phyloP scores from a whole-genome alignment of 2,113 vertebrate genomes.

The Ascaphus truei region DNA sequence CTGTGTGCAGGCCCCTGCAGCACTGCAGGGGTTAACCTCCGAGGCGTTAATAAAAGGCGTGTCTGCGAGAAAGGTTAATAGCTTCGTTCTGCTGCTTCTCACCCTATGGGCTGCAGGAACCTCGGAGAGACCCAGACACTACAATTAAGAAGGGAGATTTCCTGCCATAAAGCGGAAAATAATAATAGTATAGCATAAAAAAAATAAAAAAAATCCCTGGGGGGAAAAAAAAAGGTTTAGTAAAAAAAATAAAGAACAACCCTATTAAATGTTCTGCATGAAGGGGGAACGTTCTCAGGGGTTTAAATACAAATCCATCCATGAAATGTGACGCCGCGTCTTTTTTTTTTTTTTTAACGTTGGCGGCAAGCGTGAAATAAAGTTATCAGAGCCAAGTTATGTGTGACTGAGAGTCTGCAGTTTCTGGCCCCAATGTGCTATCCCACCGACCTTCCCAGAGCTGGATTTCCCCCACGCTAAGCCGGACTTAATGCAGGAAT shows the following conservation, averaged over 20 bases:
- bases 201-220: too few species aligned
- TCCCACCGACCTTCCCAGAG: neutral
- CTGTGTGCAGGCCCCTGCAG: too few species aligned
- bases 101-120: neutral
- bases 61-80: too few species aligned
- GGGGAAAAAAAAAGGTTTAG: neutral
- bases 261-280: neutral
- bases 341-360: neutral
- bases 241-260: neutral
- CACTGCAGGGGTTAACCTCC: too few species aligned
- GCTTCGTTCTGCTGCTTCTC: neutral
- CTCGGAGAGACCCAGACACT: neutral
- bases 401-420: slow-evolving; percentile 21
- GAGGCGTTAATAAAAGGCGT: too few species aligned
- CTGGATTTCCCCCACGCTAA: neutral
- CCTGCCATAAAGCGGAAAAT: neutral
- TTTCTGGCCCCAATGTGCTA: neutral
- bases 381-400: neutral
- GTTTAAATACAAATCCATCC: neutral
- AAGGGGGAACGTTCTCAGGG: too few species aligned
- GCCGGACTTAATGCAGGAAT: slow-evolving; percentile 6
- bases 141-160: neutral
- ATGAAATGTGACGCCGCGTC: neutral
- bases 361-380: slow-evolving; percentile 2
- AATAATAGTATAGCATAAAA: neutral